These are phyloP conservation scores for Drosophila maculinotata DNA, from an alignment of 2,888 invertebrate genomes.

Conservation along the genomic window DNA sequence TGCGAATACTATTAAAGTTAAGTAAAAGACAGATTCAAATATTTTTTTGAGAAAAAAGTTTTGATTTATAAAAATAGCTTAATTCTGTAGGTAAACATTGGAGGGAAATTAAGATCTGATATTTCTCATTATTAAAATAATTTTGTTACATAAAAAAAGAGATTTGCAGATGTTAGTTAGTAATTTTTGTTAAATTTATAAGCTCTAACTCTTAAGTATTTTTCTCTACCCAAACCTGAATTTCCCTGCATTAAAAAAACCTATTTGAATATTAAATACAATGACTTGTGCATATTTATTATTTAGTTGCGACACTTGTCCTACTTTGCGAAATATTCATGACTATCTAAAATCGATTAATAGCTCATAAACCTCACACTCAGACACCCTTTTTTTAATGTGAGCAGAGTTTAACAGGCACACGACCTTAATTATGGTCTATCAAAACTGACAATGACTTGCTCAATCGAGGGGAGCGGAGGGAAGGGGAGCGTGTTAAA, in stretches of 20 bases:
- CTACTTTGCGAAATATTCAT: constrained; percentile 5
- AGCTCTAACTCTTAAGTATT: too few species aligned
- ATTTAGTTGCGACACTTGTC: not conserved
- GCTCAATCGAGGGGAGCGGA: constrained; percentile 21
- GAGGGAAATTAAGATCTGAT: not conserved
- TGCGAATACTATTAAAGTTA: not conserved
- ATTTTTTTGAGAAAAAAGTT: too few species aligned
- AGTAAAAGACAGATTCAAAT: constrained; percentile 1
- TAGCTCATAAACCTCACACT: constrained; percentile 9
- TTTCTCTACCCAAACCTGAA: not conserved
- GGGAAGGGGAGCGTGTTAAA: constrained; percentile 15
- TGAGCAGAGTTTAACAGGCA: constrained; percentile 38
- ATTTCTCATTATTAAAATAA: too few species aligned
- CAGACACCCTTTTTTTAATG: not conserved
- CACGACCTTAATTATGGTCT: constrained; percentile 70
- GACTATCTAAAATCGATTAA: constrained; percentile 29
- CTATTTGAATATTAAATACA: not conserved
- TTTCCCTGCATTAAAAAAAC: not conserved
- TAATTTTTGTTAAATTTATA: too few species aligned
- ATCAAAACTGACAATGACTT: constrained; percentile 49
- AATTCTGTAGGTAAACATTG: not conserved
- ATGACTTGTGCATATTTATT: not conserved
- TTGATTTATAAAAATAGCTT: too few species aligned
- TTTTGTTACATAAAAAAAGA: too few species aligned
- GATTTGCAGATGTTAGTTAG: too few species aligned